Evolutionary conservation across 1,140 invertebrate species (phyloP).

Genomic region (Scaptodrosophila lebanonensis): DNA sequence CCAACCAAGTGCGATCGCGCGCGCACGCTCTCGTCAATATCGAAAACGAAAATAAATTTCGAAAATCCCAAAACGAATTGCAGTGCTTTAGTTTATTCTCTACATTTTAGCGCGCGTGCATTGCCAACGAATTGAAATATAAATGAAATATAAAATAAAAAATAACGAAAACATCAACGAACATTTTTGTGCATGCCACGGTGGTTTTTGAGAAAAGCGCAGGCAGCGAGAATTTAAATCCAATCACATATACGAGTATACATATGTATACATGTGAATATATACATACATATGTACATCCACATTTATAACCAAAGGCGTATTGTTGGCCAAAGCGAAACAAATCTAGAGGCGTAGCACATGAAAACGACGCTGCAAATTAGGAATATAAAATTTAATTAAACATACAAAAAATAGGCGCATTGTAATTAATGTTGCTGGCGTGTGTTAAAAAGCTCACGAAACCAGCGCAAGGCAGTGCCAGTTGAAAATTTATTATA

Average conservation of each 20-base stretch:
- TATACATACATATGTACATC: background rate
- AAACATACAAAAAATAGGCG: constrained; percentile 38
- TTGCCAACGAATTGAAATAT: constrained; percentile 52
- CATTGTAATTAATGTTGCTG: constrained; percentile 34
- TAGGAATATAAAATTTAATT: constrained; percentile 32
- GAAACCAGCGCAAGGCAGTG: constrained; percentile 56
- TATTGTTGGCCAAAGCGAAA: constrained; percentile 37
- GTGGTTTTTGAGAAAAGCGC: constrained; percentile 28
- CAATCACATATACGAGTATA: constrained; percentile 26
- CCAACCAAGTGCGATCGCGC: constrained; percentile 42
- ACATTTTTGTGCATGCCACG: constrained; percentile 59
- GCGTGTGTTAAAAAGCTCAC: constrained; percentile 1
- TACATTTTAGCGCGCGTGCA: constrained; percentile 49
- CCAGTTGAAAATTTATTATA: constrained; percentile 7
- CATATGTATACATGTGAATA: constrained; percentile 40
- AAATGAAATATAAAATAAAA: constrained; percentile 16
- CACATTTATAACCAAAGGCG: constrained; percentile 22
- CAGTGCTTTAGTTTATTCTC: constrained; percentile 16
- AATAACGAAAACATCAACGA: constrained; percentile 33
- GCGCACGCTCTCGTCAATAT: constrained; percentile 49
- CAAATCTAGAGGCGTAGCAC: constrained; percentile 52
- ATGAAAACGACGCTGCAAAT: constrained; percentile 15
- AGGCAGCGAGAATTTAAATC: constrained; percentile 30
- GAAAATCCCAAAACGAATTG: constrained; percentile 48
- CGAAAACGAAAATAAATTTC: constrained; percentile 56